Evolutionary conservation across 1,140 invertebrate species (phyloP).

Genomic region (Aphis gossypii): DNA sequence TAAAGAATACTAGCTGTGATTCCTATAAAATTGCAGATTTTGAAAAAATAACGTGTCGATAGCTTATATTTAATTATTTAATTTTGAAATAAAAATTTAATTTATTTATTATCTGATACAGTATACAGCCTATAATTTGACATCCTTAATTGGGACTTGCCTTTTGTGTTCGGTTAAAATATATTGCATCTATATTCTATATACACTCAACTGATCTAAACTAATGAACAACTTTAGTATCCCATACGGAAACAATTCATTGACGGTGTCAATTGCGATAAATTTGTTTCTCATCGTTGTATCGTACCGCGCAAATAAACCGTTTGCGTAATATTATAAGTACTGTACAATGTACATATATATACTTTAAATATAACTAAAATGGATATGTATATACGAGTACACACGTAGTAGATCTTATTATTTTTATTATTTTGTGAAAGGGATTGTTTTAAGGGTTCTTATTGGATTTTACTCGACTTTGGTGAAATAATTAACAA

Average conservation of each 20-base stretch:
- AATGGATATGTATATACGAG: neutral
- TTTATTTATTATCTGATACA: neutral
- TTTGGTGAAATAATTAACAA: neutral
- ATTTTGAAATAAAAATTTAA: neutral
- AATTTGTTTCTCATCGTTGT: neutral
- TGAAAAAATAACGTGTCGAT: neutral
- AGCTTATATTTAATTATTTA: neutral
- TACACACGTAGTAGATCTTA: neutral
- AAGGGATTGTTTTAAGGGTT: neutral
- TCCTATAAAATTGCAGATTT: neutral
- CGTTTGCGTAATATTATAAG: neutral
- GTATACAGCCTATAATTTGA: neutral
- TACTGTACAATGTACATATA: neutral
- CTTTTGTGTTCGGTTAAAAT: neutral
- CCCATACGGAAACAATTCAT: conserved; percentile 34
- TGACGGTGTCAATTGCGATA: conserved; percentile 34
- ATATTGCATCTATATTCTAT: neutral
- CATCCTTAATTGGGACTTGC: neutral
- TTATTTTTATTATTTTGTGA: neutral
- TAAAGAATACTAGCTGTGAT: neutral
- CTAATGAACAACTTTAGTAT: conserved; percentile 30
- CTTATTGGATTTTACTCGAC: neutral
- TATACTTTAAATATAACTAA: neutral
- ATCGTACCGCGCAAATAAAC: conserved; percentile 14
- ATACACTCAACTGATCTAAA: neutral